Base-by-base conservation (phyloP, 2,888 invertebrate species). In the Villa cingulata region DNA sequence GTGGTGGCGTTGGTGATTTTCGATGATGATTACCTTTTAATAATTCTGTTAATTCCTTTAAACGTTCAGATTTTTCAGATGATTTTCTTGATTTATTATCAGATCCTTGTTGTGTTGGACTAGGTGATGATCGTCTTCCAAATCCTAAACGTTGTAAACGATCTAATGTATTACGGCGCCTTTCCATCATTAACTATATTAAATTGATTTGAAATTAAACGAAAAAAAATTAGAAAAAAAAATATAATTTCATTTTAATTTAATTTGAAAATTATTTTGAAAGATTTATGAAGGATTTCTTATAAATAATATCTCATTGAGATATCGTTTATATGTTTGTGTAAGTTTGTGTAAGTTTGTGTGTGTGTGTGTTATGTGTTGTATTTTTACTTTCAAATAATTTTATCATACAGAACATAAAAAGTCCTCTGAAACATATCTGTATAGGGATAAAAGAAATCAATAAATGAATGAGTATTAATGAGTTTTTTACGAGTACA, bases 121-220 rank as follows among this genome's bases (percentile, higher is more conserved):
- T 57, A 18, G 63, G 56, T 29, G 64, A 59, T 48, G 66, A 62
- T 54, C 61, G 63, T 47, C 66, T 68, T 60, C 77, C 82, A 74
- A 83, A 80, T 67, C 84, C 81, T 68, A 81, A 76, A 70, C 81
- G 83, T 65, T 83, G 83, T 70, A 86, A 74, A 59, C 86, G 83
- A 74, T 86, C 86, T 81, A 86, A 81, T 67, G 82, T 82, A 77
- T 80, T 78, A 53, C 65, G 63, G 52, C 64, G 63, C 58, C 65
- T 68, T 51, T 69, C 70, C 70, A 70, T 70, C 56, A 57, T 62
- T 50, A 57, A 54, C 68, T 67, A 51, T n/a, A n/a, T n/a, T n/a
- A 20, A 57, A 56, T 12, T 32, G 4, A 23, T 6, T 6, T 23
- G 7, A 23, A 23, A 23, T 23, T 23, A 23, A 23, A 6, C 4